Conservation (phyloP, 2,888 invertebrate genomes). For the Priocnemis perturbator region DNA sequence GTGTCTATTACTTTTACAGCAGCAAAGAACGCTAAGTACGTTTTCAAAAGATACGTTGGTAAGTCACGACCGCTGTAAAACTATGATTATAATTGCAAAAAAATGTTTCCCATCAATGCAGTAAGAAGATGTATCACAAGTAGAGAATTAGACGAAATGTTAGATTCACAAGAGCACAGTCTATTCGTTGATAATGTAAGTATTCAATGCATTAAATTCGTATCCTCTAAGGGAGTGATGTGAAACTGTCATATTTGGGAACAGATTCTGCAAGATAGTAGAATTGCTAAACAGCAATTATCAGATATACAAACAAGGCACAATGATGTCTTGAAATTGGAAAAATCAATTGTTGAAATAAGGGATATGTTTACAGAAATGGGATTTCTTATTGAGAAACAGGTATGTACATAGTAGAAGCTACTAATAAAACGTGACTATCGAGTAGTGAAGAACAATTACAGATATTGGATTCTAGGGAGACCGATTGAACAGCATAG, state of each 20-base stretch:
- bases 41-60: constrained; percentile 19
- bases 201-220: constrained; percentile 32
- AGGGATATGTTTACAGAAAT: constrained; percentile 90
- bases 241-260: background rate
- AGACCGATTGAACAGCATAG: constrained; percentile 81
- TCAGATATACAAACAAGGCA: constrained; percentile 89
- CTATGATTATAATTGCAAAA: constrained; percentile 10
- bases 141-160: constrained; percentile 73
- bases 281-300: constrained; percentile 84
- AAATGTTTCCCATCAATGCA: constrained; percentile 42
- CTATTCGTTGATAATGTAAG: constrained; percentile 78
- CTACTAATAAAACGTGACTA: background rate
- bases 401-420: constrained; percentile 76
- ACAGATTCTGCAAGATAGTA: constrained; percentile 88
- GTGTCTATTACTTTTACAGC: constrained; percentile 77
- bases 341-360: constrained; percentile 86
- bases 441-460: constrained; percentile 8
- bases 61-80: no score
- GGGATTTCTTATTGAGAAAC: constrained; percentile 86
- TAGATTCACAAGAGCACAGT: constrained; percentile 72
- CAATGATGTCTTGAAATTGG: constrained; percentile 87
- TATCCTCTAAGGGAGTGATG: background rate
- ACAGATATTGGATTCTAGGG: constrained; percentile 75
- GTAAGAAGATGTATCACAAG: constrained; percentile 67
- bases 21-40: constrained; percentile 79